A percentile compares a stretch with the other conserved stretches of the same genome.
Evolutionary conservation across 2,797 vertebrate species (phyloP).

Genomic region (Naso thynnoides): DNA sequence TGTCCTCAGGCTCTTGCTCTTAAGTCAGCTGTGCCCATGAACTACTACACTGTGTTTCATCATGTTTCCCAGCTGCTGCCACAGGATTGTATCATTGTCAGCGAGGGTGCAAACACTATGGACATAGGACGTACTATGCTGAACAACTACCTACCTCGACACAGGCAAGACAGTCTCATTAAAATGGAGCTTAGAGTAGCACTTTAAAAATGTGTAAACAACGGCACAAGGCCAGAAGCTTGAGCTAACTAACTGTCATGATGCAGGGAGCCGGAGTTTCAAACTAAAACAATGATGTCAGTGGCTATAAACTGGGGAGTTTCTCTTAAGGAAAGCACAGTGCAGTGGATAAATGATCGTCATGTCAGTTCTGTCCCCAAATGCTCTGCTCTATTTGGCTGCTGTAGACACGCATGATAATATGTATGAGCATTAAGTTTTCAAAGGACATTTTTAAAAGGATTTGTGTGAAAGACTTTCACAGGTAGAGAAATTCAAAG

Average conservation of each 20-base stretch:
- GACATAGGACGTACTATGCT: constrained; percentile 97
- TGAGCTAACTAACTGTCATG: not conserved
- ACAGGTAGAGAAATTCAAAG: no score
- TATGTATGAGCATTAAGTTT: no score
- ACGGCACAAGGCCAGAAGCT: not conserved
- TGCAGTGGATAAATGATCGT: no score
- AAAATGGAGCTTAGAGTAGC: not conserved
- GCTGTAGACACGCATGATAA: no score
- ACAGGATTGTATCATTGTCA: constrained; percentile 92
- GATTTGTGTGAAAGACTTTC: no score
- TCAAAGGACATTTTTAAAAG: no score
- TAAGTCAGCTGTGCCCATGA: constrained; percentile 88
- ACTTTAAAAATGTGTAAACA: no score
- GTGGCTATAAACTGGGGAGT: no score
- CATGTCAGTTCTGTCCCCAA: no score
- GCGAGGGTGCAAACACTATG: constrained; percentile 98
- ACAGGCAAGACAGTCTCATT: constrained; percentile 83
- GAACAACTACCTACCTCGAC: constrained; percentile 91
- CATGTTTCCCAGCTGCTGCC: constrained; percentile 90
- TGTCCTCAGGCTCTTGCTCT: constrained; percentile 86
- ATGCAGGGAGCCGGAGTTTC: not conserved
- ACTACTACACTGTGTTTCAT: constrained; percentile 95
- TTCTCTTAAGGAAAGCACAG: no score
- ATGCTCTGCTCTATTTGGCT: no score
- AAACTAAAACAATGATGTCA: not conserved